Evolutionary conservation across 2,797 vertebrate species (phyloP).

Genomic region (Phaenicophaeus curvirostris): DNA sequence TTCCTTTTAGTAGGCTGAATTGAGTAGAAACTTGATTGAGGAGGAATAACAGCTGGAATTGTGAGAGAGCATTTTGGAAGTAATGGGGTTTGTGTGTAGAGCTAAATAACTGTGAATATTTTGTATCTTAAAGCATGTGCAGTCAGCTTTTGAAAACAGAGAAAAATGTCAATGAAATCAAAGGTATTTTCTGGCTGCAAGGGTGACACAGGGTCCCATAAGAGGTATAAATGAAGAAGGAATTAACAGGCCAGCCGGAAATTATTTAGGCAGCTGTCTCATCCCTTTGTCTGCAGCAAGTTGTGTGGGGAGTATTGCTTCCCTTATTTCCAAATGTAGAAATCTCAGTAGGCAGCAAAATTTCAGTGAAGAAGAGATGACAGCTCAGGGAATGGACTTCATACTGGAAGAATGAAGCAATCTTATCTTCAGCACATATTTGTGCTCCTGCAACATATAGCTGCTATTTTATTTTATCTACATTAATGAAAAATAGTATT

Average conservation of each 20-base stretch:
- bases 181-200: not conserved
- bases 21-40: not conserved
- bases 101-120: not conserved
- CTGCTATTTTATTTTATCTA: constrained; percentile 15
- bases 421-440: not conserved
- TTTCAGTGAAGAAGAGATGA: constrained; percentile 1
- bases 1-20: not conserved
- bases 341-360: constrained; percentile 30
- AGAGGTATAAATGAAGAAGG: not conserved
- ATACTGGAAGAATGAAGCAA: constrained; percentile 1
- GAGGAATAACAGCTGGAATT: not conserved
- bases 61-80: not conserved
- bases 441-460: not conserved
- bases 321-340: constrained; percentile 1
- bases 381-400: not conserved
- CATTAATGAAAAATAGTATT: not conserved
- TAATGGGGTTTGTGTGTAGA: not conserved
- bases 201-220: not conserved
- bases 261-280: not conserved
- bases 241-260: constrained; percentile 5
- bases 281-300: not conserved
- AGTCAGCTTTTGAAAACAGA: not conserved
- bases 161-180: not conserved
- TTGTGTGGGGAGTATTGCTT: not conserved
- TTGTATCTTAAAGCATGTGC: not conserved